Conservation (phyloP, 2,113 vertebrate species). For the Menura novaehollandiae region DNA sequence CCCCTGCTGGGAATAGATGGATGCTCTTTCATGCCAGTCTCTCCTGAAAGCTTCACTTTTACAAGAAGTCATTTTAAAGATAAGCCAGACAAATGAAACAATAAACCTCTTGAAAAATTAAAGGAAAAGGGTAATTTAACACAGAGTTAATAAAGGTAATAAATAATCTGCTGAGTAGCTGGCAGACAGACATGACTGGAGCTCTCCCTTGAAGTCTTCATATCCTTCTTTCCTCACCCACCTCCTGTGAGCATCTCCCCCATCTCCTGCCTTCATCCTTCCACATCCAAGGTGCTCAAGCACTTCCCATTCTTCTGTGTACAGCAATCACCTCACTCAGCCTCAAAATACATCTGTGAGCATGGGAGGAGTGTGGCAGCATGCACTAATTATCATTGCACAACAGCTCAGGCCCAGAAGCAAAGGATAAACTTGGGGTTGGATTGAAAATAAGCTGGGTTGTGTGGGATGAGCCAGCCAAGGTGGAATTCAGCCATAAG, state of each 20-base stretch:
- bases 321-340: neutral
- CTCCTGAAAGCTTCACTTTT: neutral
- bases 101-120: neutral
- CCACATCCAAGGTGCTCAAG: neutral
- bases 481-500: neutral
- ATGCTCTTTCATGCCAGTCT: neutral
- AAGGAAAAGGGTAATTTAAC: neutral
- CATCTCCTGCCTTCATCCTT: neutral
- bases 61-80: neutral
- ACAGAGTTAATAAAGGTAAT: slow-evolving; percentile 7
- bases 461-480: neutral
- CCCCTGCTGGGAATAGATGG: neutral
- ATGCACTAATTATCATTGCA: neutral
- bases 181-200: neutral
- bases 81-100: neutral
- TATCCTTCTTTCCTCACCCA: neutral
- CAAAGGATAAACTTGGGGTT: neutral
- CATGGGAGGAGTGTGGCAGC: neutral
- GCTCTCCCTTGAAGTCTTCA: neutral
- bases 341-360: neutral
- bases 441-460: neutral
- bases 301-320: neutral
- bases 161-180: neutral
- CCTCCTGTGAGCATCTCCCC: neutral
- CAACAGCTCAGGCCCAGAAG: neutral